Percentiles rank a stretch among this genome's conserved stretches.
phyloP scores from a whole-genome alignment of 1,140 invertebrate species.

The Lordiphosa mommai region DNA sequence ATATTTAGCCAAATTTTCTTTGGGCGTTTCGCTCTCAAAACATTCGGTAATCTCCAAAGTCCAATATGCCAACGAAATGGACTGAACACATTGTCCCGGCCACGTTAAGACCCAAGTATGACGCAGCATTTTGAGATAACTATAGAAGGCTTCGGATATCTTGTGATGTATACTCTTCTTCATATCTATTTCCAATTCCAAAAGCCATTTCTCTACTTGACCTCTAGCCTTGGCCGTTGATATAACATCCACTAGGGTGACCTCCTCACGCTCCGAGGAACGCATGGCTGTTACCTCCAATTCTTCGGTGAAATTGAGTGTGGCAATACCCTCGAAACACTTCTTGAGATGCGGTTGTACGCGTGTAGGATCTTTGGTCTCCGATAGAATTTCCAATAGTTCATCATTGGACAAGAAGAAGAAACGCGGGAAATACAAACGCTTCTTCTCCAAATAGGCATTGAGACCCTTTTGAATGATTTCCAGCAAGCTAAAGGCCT shows the following conservation, averaged over 20 bases:
- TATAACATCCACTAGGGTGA: slow-evolving; percentile 89
- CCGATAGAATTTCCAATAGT: slow-evolving; percentile 95
- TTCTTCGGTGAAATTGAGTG: slow-evolving; percentile 90
- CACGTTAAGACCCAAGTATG: slow-evolving; percentile 92
- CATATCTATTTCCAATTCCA: slow-evolving; percentile 95
- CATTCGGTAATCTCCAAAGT: slow-evolving; percentile 90
- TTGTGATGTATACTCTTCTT: slow-evolving; percentile 91
- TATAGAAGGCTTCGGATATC: slow-evolving; percentile 83
- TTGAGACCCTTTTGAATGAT: slow-evolving; percentile 95
- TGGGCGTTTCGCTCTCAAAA: slow-evolving; percentile 81
- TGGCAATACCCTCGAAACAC: slow-evolving; percentile 96
- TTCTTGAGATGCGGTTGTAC: slow-evolving; percentile 99
- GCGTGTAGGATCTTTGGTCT: slow-evolving; percentile 96
- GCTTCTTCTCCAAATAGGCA: slow-evolving; percentile 96
- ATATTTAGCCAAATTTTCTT: slow-evolving; percentile 81
- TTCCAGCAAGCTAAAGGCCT: slow-evolving; percentile 92
- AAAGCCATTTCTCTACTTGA: slow-evolving; percentile 98
- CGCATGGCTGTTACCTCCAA: slow-evolving; percentile 94
- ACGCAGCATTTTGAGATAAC: slow-evolving; percentile 85
- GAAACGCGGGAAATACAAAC: slow-evolving; percentile 96
- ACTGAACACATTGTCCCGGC: slow-evolving; percentile 93
- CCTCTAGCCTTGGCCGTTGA: slow-evolving; percentile 94
- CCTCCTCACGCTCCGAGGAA: slow-evolving; percentile 92
- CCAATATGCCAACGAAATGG: slow-evolving; percentile 93
- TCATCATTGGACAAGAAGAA: slow-evolving; percentile 99